phyloP scores from a whole-genome alignment of 2,113 vertebrate genomes.

The Struthidea cinerea region DNA sequence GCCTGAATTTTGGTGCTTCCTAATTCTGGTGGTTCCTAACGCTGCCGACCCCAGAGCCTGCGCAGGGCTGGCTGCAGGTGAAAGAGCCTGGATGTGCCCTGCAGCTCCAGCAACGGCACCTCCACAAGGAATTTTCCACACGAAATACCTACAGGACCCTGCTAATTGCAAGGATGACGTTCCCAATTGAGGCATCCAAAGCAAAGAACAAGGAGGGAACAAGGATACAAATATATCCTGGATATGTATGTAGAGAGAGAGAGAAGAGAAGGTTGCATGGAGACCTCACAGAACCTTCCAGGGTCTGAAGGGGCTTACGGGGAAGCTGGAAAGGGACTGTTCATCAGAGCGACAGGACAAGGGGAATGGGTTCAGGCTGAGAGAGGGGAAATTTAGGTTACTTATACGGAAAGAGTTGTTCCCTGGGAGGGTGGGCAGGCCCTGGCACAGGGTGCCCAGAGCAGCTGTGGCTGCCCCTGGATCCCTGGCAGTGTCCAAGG shows the following conservation, averaged over 20 bases:
- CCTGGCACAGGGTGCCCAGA: not conserved
- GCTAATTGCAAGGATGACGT: rapidly evolving
- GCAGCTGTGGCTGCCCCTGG: not conserved
- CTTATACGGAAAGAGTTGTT: not conserved
- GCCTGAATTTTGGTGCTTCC: not conserved
- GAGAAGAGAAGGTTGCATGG: not conserved
- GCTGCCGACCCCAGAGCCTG: not conserved
- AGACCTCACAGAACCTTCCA: not conserved
- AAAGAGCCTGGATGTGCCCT: not conserved
- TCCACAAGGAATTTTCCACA: not conserved
- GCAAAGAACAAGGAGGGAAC: not conserved
- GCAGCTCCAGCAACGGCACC: not conserved
- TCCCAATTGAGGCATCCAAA: not conserved
- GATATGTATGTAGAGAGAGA: not conserved
- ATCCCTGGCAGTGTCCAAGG: not conserved
- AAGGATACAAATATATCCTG: not conserved
- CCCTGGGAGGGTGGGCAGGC: not conserved
- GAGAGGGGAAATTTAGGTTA: not conserved
- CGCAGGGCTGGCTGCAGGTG: rapidly evolving
- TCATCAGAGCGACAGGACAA: too few species aligned
- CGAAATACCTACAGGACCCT: not conserved
- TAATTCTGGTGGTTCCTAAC: not conserved
- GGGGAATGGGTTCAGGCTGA: not conserved
- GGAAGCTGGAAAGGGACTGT: not conserved
- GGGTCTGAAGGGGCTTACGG: too few species aligned